phyloP scores from a whole-genome alignment of 2,888 invertebrate species.

The Boloria selene region DNA sequence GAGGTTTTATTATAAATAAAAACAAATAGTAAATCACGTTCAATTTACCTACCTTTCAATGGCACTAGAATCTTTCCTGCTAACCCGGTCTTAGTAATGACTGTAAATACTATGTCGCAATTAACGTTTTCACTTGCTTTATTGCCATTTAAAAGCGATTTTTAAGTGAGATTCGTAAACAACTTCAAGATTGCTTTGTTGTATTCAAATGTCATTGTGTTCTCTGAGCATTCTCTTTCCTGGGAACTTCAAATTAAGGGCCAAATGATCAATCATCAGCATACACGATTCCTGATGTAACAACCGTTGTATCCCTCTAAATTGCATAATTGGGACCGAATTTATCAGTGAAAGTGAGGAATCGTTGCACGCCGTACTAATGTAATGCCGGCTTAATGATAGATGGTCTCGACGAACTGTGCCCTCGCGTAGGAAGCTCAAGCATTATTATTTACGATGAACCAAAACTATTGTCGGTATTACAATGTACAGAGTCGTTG shows the following conservation, averaged over 20 bases:
- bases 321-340: slow-evolving; percentile 72
- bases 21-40: slow-evolving; percentile 8
- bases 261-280: slow-evolving; percentile 48
- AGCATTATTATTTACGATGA: slow-evolving; percentile 38
- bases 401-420: slow-evolving; percentile 54
- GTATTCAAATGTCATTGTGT: slow-evolving; percentile 36
- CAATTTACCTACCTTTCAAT: slow-evolving; percentile 13
- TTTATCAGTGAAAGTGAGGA: slow-evolving; percentile 75
- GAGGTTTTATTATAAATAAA: background rate
- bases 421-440: slow-evolving; percentile 65
- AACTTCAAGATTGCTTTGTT: slow-evolving; percentile 15
- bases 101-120: slow-evolving; percentile 16
- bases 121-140: slow-evolving; percentile 22
- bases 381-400: slow-evolving; percentile 68
- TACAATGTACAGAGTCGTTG: slow-evolving; percentile 58
- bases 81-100: slow-evolving; percentile 15
- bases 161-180: slow-evolving; percentile 6
- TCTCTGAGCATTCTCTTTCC: slow-evolving; percentile 37
- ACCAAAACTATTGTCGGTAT: slow-evolving; percentile 63
- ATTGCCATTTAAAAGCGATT: slow-evolving; percentile 12
- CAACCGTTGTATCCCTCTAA: slow-evolving; percentile 50
- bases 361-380: slow-evolving; percentile 63
- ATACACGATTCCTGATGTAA: slow-evolving; percentile 48
- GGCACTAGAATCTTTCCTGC: slow-evolving; percentile 1
- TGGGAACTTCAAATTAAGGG: slow-evolving; percentile 42